A percentile compares a stretch with the other conserved stretches of the same genome.
Conservation (phyloP, 2,113 vertebrate species). For the Bubo bubo region DNA sequence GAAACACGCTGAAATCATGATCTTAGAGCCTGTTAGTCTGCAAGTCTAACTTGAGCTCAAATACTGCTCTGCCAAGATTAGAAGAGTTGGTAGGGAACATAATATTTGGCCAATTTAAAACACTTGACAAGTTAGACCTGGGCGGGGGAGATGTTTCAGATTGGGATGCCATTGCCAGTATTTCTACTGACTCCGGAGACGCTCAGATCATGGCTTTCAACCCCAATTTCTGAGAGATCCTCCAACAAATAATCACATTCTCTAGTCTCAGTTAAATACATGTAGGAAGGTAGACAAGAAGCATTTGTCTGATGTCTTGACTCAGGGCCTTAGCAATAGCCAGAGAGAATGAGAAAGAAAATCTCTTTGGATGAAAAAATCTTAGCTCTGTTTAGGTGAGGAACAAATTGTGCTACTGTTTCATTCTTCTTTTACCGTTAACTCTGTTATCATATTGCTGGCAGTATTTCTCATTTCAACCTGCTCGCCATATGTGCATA, state of each 20-base stretch:
- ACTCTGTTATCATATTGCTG: slow-evolving; percentile 45
- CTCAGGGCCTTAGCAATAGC: not conserved
- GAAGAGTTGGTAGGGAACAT: not conserved
- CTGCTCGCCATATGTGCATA: slow-evolving; percentile 78
- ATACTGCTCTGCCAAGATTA: not conserved
- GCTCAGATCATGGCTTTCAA: not conserved
- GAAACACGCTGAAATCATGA: not conserved
- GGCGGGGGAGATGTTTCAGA: fast-evolving
- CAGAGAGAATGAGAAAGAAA: slow-evolving; percentile 8
- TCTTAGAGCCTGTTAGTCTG: not conserved
- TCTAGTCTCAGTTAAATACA: not conserved
- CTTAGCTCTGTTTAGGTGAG: slow-evolving; percentile 7
- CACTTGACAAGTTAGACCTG: not conserved
- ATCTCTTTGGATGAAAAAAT: not conserved
- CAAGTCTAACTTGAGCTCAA: not conserved
- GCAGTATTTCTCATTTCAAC: slow-evolving; percentile 71
- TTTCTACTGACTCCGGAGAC: not conserved
- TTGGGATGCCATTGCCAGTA: not conserved
- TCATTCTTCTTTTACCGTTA: slow-evolving; percentile 51
- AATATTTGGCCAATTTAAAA: not conserved
- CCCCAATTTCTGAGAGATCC: not conserved
- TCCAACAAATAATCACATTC: not conserved
- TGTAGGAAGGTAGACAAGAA: not conserved
- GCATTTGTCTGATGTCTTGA: not conserved
- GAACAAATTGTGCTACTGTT: slow-evolving; percentile 54